A percentile compares a stretch with the other conserved stretches of the same genome.
phyloP scores from a whole-genome alignment of 1,140 invertebrate species.

The Drosophila funebris region DNA sequence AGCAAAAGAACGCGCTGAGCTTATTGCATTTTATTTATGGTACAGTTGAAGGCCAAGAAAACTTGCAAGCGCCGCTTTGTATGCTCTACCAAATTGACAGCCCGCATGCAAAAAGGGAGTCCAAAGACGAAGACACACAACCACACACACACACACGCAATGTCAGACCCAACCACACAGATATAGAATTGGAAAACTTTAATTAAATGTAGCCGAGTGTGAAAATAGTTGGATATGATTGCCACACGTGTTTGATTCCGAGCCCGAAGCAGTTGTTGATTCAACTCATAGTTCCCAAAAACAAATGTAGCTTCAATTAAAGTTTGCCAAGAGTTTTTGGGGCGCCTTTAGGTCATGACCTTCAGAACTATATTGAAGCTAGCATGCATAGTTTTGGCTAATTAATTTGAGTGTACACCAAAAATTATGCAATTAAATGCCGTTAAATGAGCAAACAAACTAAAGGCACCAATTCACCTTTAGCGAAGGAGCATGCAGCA shows the following conservation, averaged over 20 bases:
- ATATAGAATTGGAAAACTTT: slow-evolving; percentile 51
- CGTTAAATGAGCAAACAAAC: slow-evolving; percentile 71
- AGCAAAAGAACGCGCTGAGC: slow-evolving; percentile 18
- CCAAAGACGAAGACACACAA: slow-evolving; percentile 8
- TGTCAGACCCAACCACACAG: neutral
- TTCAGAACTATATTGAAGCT: neutral
- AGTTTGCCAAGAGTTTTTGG: neutral
- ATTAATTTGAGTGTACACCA: slow-evolving; percentile 41
- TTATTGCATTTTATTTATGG: slow-evolving; percentile 66
- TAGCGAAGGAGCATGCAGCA: neutral
- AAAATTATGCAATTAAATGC: slow-evolving; percentile 79
- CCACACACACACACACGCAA: neutral
- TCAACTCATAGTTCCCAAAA: neutral
- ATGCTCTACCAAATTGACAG: slow-evolving; percentile 50
- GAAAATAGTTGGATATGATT: slow-evolving; percentile 19
- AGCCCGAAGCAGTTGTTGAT: neutral
- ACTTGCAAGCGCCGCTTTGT: slow-evolving; percentile 44
- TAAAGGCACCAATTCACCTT: slow-evolving; percentile 25
- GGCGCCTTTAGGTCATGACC: slow-evolving; percentile 1
- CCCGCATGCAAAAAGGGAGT: slow-evolving; percentile 16
- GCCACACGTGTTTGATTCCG: neutral
- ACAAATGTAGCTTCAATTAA: neutral
- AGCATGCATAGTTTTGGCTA: slow-evolving; percentile 11
- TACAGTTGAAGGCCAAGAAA: slow-evolving; percentile 51
- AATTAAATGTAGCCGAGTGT: slow-evolving; percentile 50